Conservation (phyloP, 1,140 invertebrate genomes). For the Drosophila lacteicornis region DNA sequence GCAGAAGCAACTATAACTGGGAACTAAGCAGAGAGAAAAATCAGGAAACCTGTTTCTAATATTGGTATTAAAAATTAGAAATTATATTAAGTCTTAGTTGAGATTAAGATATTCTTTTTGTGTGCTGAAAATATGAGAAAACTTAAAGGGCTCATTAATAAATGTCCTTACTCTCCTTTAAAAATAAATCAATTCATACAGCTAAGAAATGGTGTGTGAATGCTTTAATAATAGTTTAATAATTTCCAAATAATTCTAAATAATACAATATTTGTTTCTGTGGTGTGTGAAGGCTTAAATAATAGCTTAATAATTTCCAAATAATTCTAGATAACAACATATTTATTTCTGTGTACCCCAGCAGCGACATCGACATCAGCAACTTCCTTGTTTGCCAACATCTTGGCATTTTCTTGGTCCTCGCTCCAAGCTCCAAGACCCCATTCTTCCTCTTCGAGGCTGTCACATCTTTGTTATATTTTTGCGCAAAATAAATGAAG, state of each 20-base stretch:
- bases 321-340: neutral
- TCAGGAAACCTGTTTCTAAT: neutral
- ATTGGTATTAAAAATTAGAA: neutral
- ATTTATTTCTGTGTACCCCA: neutral
- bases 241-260: neutral
- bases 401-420: conserved; percentile 37
- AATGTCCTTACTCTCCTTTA: neutral
- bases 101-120: neutral
- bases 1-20: conserved; percentile 11
- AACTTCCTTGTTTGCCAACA: conserved; percentile 52
- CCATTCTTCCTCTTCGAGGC: conserved; percentile 49
- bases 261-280: neutral
- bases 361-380: conserved; percentile 35
- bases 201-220: neutral
- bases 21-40: conserved; percentile 2
- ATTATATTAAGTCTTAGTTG: neutral
- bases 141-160: neutral
- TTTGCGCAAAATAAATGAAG: conserved; percentile 84
- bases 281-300: neutral
- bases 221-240: too few species aligned
- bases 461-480: conserved; percentile 84
- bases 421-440: conserved; percentile 13
- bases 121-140: neutral
- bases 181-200: neutral
- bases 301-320: neutral